Conservation (phyloP, 2,113 vertebrate genomes). For the Aldabrachelys gigantea region DNA sequence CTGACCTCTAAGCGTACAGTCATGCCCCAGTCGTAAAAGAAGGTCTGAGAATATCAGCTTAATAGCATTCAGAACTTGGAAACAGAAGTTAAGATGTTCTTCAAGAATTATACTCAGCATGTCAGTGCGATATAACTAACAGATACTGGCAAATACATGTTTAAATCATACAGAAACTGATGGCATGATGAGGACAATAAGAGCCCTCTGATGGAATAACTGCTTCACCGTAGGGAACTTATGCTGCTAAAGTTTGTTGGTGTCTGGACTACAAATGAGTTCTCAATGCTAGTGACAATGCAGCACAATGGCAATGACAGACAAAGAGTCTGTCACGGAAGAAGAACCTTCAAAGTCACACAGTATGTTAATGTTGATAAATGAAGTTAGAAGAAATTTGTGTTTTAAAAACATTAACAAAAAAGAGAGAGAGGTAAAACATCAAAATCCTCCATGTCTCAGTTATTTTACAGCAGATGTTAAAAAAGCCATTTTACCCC, state of each 20-base stretch:
- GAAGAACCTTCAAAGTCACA: not conserved
- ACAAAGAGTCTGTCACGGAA: not conserved
- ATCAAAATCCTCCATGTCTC: not conserved
- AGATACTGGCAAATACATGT: not conserved
- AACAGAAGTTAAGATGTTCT: not conserved
- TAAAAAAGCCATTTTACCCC: not conserved
- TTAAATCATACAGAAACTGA: conserved; percentile 54
- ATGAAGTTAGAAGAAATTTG: not conserved
- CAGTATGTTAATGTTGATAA: not conserved
- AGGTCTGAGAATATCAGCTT: not conserved
- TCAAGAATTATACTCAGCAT: not conserved
- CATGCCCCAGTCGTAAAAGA: not conserved
- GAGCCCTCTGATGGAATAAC: conserved; percentile 13
- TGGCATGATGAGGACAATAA: conserved; percentile 14
- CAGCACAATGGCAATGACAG: not conserved
- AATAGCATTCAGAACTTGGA: not conserved
- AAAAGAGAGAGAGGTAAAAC: not conserved
- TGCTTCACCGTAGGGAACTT: conserved; percentile 4
- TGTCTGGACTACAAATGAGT: not conserved
- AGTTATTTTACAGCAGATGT: not conserved
- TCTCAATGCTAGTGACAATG: not conserved
- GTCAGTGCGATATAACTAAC: not conserved
- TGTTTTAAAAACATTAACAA: conserved; percentile 16
- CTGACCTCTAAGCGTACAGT: not conserved
- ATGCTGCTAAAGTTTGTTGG: not conserved